Evolutionary conservation across 2,797 vertebrate species (phyloP).

Genomic region (Perdix hodgsoniae): DNA sequence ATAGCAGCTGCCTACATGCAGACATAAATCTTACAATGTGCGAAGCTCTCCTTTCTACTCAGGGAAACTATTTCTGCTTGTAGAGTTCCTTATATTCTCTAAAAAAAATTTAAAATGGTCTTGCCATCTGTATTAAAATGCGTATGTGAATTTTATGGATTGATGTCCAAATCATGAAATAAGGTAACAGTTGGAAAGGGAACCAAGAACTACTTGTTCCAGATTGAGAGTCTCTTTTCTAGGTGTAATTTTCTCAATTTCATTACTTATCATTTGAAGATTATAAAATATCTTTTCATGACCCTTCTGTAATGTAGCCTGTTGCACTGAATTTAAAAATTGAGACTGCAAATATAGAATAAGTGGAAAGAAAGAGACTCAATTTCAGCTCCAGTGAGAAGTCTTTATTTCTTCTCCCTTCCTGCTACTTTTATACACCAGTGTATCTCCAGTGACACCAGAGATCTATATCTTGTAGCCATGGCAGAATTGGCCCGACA

Average conservation of each 20-base stretch:
- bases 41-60: not conserved
- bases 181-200: constrained; percentile 20
- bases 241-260: constrained; percentile 58
- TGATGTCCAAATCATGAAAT: constrained; percentile 36
- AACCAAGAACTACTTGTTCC: constrained; percentile 28
- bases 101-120: not conserved
- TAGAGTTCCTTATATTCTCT: not conserved
- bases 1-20: not conserved
- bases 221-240: constrained; percentile 21
- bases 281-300: constrained; percentile 51
- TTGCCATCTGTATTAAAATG: constrained; percentile 12
- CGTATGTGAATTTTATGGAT: constrained; percentile 30
- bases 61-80: not conserved
- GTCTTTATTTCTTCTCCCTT: constrained; percentile 17
- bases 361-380: constrained; percentile 19
- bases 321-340: constrained; percentile 58
- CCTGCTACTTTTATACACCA: not conserved
- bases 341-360: constrained; percentile 34
- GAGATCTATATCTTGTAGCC: constrained; percentile 9
- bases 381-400: constrained; percentile 10
- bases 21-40: not conserved
- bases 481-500: not conserved
- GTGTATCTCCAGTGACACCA: not conserved
- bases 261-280: constrained; percentile 40
- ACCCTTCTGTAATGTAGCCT: constrained; percentile 10